Conservation (phyloP, 1,140 invertebrate species). For the Ylistrum balloti region DNA sequence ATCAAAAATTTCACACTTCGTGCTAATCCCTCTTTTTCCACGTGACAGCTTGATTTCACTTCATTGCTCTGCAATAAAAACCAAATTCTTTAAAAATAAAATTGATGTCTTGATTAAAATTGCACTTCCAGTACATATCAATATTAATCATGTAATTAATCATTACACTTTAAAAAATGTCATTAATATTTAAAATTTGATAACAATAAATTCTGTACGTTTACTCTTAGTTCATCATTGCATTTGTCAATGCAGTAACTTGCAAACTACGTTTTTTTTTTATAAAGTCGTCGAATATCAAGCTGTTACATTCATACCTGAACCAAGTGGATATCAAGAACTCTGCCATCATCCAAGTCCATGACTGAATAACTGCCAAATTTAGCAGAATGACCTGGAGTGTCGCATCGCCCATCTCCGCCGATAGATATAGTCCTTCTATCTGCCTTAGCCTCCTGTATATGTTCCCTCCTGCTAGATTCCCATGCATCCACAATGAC, state of each 20-base stretch:
- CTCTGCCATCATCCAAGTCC: slow-evolving; percentile 46
- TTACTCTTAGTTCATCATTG: too few relatives aligned
- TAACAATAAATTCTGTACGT: too few relatives aligned
- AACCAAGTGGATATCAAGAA: slow-evolving; percentile 61
- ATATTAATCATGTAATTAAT: too few relatives aligned
- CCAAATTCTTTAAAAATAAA: too few relatives aligned
- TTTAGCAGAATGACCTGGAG: slow-evolving; percentile 63
- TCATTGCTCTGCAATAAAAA: slow-evolving; percentile 57
- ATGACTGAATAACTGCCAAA: slow-evolving; percentile 59
- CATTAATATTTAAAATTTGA: too few relatives aligned
- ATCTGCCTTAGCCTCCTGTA: neutral
- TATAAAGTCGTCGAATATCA: too few relatives aligned
- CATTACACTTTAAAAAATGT: too few relatives aligned
- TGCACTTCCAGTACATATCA: too few relatives aligned
- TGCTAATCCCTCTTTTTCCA: slow-evolving; percentile 56
- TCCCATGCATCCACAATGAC: slow-evolving; percentile 43
- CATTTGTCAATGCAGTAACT: too few relatives aligned
- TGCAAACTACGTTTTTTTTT: too few relatives aligned
- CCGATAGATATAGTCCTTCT: slow-evolving; percentile 43
- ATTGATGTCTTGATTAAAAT: too few relatives aligned
- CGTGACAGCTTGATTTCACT: slow-evolving; percentile 42
- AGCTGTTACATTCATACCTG: slow-evolving; percentile 51
- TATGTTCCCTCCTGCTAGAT: neutral
- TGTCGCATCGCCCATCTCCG: slow-evolving; percentile 61
- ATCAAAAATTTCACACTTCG: slow-evolving; percentile 1